Evolutionary conservation across 1,140 invertebrate genomes (phyloP).

Genomic region (Phymastichus coffea): DNA sequence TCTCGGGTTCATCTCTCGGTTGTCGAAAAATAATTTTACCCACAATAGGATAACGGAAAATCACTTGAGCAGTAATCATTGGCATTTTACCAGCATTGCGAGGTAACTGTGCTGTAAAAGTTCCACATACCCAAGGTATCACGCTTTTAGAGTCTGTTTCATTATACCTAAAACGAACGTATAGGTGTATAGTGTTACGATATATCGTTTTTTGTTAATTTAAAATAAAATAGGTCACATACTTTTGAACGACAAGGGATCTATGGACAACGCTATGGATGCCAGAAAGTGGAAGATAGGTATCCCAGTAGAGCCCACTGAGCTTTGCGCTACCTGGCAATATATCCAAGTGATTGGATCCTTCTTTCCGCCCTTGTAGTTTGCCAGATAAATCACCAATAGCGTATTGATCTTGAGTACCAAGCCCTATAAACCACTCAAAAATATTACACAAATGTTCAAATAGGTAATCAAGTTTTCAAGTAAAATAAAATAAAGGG

Average conservation of each 20-base stretch:
- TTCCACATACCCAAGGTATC: slow-evolving; percentile 70
- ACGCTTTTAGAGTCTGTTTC: slow-evolving; percentile 55
- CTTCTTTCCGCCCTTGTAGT: slow-evolving; percentile 71
- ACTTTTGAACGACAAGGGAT: slow-evolving; percentile 81
- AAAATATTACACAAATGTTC: slow-evolving; percentile 9
- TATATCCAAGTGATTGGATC: slow-evolving; percentile 66
- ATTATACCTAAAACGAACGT: slow-evolving; percentile 46
- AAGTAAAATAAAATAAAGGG: not conserved
- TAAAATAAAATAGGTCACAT: slow-evolving; percentile 31
- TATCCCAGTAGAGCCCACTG: slow-evolving; percentile 76
- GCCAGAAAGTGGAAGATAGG: slow-evolving; percentile 84
- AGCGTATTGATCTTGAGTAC: slow-evolving; percentile 86
- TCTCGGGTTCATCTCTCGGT: slow-evolving; percentile 71
- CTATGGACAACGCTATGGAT: slow-evolving; percentile 76
- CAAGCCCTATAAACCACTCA: slow-evolving; percentile 61
- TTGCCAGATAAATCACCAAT: slow-evolving; percentile 90
- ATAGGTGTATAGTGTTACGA: not conserved
- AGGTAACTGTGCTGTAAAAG: slow-evolving; percentile 64
- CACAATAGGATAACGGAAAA: slow-evolving; percentile 84
- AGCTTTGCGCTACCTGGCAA: slow-evolving; percentile 70
- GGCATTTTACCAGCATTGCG: slow-evolving; percentile 69
- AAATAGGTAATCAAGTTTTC: not conserved
- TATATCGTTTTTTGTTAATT: too few relatives aligned
- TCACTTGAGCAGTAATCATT: slow-evolving; percentile 71
- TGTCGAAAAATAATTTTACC: slow-evolving; percentile 86